Conservation (phyloP, 2,113 vertebrate species). For the Eurypyga helias region DNA sequence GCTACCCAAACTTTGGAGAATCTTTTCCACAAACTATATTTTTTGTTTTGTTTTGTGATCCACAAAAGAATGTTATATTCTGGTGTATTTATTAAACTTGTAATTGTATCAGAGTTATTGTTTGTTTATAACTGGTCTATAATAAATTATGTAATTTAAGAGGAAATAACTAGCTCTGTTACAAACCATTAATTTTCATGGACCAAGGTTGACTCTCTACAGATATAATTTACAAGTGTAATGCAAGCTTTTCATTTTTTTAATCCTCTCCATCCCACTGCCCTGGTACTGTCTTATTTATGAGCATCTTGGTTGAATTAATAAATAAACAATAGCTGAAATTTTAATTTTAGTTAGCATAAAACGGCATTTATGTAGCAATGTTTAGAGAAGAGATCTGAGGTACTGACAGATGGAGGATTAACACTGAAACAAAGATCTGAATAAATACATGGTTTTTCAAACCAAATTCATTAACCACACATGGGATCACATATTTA, state of each 20-base stretch:
- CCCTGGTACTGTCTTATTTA: slow-evolving; percentile 61
- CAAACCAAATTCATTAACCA: slow-evolving; percentile 25
- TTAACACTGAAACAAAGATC: slow-evolving; percentile 54
- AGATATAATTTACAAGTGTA: slow-evolving; percentile 66
- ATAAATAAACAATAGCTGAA: slow-evolving; percentile 69
- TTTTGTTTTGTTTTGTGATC: neutral
- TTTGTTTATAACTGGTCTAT: slow-evolving; percentile 46
- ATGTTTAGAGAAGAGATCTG: slow-evolving; percentile 35
- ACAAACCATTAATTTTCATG: slow-evolving; percentile 59
- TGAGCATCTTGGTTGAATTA: slow-evolving; percentile 51
- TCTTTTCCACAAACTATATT: neutral
- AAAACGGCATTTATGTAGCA: slow-evolving; percentile 49
- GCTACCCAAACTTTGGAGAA: neutral
- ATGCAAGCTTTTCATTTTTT: neutral
- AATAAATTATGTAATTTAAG: slow-evolving; percentile 12
- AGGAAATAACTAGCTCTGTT: slow-evolving; percentile 40
- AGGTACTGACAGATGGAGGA: slow-evolving; percentile 21
- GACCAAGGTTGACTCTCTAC: slow-evolving; percentile 14
- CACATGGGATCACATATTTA: neutral
- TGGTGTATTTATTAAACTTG: neutral
- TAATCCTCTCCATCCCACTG: neutral
- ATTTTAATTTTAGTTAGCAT: slow-evolving; percentile 68
- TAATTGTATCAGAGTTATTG: slow-evolving; percentile 2
- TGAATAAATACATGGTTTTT: slow-evolving; percentile 60
- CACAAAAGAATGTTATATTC: neutral